phyloP scores from a whole-genome alignment of 1,140 invertebrate genomes.

The Drosophila sp. region DNA sequence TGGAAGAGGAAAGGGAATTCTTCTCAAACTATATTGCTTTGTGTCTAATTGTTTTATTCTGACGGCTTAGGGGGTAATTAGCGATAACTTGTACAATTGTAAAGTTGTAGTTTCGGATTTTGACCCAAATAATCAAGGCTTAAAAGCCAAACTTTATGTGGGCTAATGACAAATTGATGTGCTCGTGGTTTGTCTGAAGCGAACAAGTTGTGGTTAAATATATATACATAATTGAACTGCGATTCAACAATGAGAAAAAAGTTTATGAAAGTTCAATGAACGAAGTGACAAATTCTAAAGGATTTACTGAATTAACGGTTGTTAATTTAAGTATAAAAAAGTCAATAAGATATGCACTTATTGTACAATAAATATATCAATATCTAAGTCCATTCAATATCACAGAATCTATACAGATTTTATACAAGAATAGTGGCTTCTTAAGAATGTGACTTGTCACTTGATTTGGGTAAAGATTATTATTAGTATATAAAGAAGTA shows the following conservation, averaged over 20 bases:
- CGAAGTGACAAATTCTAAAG: not conserved
- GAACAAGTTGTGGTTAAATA: conserved; percentile 11
- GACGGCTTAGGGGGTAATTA: conserved; percentile 10
- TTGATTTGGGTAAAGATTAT: too few species aligned
- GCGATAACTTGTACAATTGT: conserved; percentile 13
- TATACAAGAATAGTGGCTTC: too few species aligned
- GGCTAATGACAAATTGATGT: conserved; percentile 34
- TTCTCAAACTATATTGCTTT: not conserved
- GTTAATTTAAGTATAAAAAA: too few species aligned
- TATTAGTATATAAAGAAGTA: too few species aligned
- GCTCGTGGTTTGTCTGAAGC: conserved; percentile 11
- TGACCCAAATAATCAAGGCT: conserved; percentile 2
- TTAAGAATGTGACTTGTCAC: too few species aligned
- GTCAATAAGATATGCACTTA: too few species aligned
- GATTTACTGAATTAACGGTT: too few species aligned
- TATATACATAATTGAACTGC: not conserved
- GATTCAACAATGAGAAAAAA: conserved; percentile 1
- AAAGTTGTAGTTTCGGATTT: conserved; percentile 7
- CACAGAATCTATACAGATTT: too few species aligned
- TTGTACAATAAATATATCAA: too few species aligned
- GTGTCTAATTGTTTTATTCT: conserved; percentile 28
- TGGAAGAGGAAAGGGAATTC: not conserved
- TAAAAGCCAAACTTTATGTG: conserved; percentile 19
- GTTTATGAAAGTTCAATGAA: not conserved
- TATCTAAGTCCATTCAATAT: too few species aligned